Base-by-base conservation (phyloP, 2,888 invertebrate genomes). In the Caenorhabditis afra region DNA sequence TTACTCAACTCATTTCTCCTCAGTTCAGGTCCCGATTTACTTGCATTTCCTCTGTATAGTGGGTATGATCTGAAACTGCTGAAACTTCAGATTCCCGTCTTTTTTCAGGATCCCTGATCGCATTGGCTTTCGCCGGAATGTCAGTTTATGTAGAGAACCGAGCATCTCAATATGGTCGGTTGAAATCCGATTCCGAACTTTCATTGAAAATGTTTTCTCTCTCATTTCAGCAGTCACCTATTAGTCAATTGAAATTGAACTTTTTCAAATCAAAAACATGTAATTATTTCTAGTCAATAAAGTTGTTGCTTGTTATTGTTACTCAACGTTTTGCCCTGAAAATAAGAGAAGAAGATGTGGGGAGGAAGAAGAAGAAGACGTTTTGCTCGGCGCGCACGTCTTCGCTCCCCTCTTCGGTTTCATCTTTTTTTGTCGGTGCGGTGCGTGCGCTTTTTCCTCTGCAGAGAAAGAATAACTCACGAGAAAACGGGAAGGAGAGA, bases 301-400 rank as follows among this genome's bases (percentile, higher is more conserved):
- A n/a, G n/a, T n/a, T n/a, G n/a, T n/a, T n/a, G n/a, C n/a, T n/a
- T n/a, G n/a, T n/a, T n/a, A n/a, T n/a, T n/a, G n/a, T n/a, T n/a
- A n/a, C n/a, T n/a, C n/a, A 29, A 29, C 7, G 29, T 29, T 29
- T 29, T 29, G 29, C 29, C 1, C 44, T n/a, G n/a, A n/a, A n/a
- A n/a, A n/a, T n/a, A n/a, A n/a, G 44, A 44, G 44, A 44, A 3
- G 44, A 44, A 44, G 7, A 3, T 29, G n/a, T n/a, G n/a, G n/a
- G 4, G 44, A 20, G 12, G 49, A 16, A 47, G 18, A 47, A 47
- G 22, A 20, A 49, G 52, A 52, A 52, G 52, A 23, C 52, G 52
- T 52, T 29, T n/a, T 29, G 52, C 52, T n/a, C 29, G 1, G 22
- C 22, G 4, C 29, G 29, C 7, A n/a, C 29, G 3, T 29, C 29